Percentiles rank a stretch among this genome's conserved stretches.
phyloP scores from a whole-genome alignment of 2,797 vertebrate genomes.

The Adrianichthys oophorus region DNA sequence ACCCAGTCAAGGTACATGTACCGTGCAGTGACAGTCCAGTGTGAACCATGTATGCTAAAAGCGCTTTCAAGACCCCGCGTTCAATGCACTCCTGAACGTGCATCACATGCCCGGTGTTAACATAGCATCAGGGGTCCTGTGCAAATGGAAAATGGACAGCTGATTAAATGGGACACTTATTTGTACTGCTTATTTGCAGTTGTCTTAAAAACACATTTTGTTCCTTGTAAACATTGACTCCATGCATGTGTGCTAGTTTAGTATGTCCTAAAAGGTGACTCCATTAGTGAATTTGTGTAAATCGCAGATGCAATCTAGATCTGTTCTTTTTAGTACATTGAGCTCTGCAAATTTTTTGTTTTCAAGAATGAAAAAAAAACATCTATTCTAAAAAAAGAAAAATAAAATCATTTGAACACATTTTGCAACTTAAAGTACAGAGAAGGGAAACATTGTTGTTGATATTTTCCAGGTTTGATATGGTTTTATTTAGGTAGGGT shows the following conservation, averaged over 20 bases:
- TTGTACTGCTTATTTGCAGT: conserved; percentile 32
- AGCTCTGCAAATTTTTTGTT: neutral
- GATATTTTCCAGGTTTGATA: too few species aligned
- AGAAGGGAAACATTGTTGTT: too few species aligned
- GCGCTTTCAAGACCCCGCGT: too few species aligned
- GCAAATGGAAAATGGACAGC: conserved; percentile 34
- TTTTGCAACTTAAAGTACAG: too few species aligned
- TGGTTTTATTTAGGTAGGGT: too few species aligned
- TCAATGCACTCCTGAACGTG: too few species aligned
- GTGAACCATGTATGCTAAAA: too few species aligned
- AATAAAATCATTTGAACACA: conserved; percentile 3
- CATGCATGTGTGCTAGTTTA: conserved; percentile 25
- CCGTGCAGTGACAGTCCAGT: too few species aligned
- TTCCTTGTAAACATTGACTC: conserved; percentile 50
- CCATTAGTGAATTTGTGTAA: neutral
- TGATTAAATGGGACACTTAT: conserved; percentile 31
- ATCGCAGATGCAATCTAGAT: too few species aligned
- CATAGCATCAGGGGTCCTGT: conserved; percentile 22
- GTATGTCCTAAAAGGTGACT: conserved; percentile 19
- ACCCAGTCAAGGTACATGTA: too few species aligned
- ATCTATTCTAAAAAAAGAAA: neutral
- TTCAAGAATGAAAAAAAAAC: conserved; percentile 52
- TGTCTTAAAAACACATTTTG: conserved; percentile 36
- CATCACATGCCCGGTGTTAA: too few species aligned
- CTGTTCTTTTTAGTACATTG: neutral